These are phyloP conservation scores for Gari tellinella DNA, from an alignment of 2,888 invertebrate species.

Conservation along the genomic window DNA sequence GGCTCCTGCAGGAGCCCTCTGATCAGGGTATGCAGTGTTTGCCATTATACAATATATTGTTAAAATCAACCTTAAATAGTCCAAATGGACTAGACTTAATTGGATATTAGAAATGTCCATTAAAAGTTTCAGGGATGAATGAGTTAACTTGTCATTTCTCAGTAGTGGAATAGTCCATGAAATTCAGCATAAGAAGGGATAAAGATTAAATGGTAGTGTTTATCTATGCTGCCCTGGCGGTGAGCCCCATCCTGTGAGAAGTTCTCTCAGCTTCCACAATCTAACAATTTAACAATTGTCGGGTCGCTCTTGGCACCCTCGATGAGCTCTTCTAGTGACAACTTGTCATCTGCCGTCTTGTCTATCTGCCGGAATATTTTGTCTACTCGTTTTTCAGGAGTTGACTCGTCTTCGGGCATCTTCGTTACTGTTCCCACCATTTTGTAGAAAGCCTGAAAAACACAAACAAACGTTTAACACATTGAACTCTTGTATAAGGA, in stretches of 20 bases:
- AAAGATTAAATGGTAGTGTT: constrained; percentile 1
- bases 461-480: too few species aligned
- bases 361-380: constrained; percentile 99
- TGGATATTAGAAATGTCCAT: too few species aligned
- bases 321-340: constrained; percentile 98
- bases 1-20: too few species aligned
- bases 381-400: constrained; percentile 98
- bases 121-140: too few species aligned
- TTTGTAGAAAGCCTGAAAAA: constrained; percentile 97
- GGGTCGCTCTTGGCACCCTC: constrained; percentile 99
- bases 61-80: too few species aligned
- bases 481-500: too few species aligned
- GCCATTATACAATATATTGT: too few species aligned
- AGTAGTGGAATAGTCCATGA: too few species aligned
- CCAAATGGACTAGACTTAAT: too few species aligned
- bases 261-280: constrained; percentile 88
- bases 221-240: neutral
- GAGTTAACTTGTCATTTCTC: too few species aligned
- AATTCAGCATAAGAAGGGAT: too few species aligned
- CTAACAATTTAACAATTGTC: constrained; percentile 97
- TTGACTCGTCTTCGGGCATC: constrained; percentile 99
- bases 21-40: too few species aligned
- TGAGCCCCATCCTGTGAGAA: neutral
- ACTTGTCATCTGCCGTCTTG: constrained; percentile 97
- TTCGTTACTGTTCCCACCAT: constrained; percentile 99